Evolutionary conservation across 2,113 vertebrate genomes (phyloP).

Genomic region (Corynorhinus townsendii): DNA sequence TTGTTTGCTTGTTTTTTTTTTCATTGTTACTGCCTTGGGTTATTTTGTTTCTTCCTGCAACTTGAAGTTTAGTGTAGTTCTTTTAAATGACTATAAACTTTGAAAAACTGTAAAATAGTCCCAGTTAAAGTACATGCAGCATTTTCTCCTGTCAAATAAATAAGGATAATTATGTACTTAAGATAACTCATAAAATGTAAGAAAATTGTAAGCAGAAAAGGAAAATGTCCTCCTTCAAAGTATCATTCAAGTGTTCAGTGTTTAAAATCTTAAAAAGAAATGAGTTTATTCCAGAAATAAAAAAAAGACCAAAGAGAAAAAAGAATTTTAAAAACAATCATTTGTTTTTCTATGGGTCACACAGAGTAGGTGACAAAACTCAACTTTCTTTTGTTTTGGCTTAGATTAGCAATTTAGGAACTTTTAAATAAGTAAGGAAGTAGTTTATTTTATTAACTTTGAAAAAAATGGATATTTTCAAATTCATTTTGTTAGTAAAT

Average conservation of each 20-base stretch:
- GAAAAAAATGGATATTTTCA: constrained; percentile 27
- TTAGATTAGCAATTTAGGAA: constrained; percentile 52
- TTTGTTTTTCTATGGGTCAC: constrained; percentile 59
- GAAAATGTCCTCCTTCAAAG: constrained; percentile 22
- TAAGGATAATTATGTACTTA: constrained; percentile 55
- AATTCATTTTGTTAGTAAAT: constrained; percentile 42
- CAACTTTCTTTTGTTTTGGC: constrained; percentile 59
- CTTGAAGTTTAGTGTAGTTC: constrained; percentile 48
- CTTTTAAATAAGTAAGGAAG: background rate
- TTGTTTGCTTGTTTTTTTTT: constrained; percentile 36
- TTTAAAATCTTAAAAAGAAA: constrained; percentile 38
- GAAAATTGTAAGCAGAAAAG: constrained; percentile 39
- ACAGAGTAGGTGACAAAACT: constrained; percentile 51
- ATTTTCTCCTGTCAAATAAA: constrained; percentile 49
- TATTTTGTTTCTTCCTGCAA: constrained; percentile 59
- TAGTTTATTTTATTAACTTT: constrained; percentile 42
- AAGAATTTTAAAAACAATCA: constrained; percentile 36
- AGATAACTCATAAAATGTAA: constrained; percentile 56
- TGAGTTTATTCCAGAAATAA: constrained; percentile 10
- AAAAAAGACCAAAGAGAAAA: constrained; percentile 6
- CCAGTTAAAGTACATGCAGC: constrained; percentile 40
- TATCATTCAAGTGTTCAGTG: constrained; percentile 28
- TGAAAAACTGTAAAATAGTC: constrained; percentile 58
- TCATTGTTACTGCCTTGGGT: constrained; percentile 29
- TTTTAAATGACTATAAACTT: constrained; percentile 55